A percentile compares a stretch with the other conserved stretches of the same genome.
Evolutionary conservation across 2,113 vertebrate genomes (phyloP).

Genomic region (Macrotis lagotis): DNA sequence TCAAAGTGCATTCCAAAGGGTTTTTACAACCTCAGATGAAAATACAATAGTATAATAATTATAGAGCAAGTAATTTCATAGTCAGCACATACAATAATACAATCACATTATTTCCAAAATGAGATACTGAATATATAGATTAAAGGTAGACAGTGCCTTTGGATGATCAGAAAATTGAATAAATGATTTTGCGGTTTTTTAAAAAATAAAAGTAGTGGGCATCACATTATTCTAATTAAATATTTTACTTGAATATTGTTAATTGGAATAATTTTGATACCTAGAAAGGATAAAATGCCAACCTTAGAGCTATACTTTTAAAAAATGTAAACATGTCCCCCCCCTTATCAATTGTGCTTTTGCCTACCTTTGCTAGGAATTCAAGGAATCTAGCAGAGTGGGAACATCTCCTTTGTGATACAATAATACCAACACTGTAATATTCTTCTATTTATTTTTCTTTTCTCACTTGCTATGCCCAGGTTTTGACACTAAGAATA

Average conservation of each 20-base stretch:
- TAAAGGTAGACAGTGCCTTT: background rate
- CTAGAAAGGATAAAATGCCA: conserved; percentile 35
- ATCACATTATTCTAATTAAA: background rate
- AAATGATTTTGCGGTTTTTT: background rate
- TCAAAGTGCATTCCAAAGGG: conserved; percentile 27
- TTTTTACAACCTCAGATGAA: background rate
- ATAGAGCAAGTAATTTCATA: background rate
- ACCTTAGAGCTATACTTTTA: conserved; percentile 26
- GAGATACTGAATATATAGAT: background rate
- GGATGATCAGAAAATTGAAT: background rate
- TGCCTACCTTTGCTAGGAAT: conserved; percentile 29
- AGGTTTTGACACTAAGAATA: conserved; percentile 86
- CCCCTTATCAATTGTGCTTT: conserved; percentile 14
- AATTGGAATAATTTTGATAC: conserved; percentile 7
- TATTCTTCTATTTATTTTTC: conserved; percentile 85
- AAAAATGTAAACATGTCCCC: conserved; percentile 38
- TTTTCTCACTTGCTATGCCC: conserved; percentile 78
- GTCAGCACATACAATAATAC: background rate
- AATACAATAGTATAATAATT: background rate
- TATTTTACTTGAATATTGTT: conserved; percentile 40
- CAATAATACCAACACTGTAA: conserved; percentile 74
- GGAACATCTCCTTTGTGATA: conserved; percentile 44
- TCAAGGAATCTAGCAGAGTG: conserved; percentile 34
- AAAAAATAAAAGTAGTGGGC: background rate
- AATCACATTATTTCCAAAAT: background rate